These are phyloP conservation scores for Drosophila tropicalis DNA, from an alignment of 1,140 invertebrate genomes.

Conservation along the genomic window DNA sequence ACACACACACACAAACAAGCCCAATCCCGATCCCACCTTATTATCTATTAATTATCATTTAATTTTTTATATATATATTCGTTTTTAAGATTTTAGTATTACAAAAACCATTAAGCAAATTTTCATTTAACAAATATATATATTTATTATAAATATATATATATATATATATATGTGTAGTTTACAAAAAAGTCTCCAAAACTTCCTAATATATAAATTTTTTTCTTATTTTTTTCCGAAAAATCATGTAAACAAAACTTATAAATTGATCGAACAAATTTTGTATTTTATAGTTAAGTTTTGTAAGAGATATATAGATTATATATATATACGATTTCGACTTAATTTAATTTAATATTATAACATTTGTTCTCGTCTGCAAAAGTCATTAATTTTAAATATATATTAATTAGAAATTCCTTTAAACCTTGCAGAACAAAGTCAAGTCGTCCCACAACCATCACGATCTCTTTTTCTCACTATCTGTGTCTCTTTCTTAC, in stretches of 20 bases:
- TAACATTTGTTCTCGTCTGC: not conserved
- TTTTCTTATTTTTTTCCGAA: slow-evolving; percentile 12
- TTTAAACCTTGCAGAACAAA: too few species aligned
- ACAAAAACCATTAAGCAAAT: not conserved
- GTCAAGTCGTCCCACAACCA: too few species aligned
- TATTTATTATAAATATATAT: slow-evolving; percentile 13
- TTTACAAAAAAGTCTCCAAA: slow-evolving; percentile 18
- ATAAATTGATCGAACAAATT: slow-evolving; percentile 6
- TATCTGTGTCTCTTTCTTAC: too few species aligned
- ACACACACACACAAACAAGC: too few species aligned
- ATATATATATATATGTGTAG: slow-evolving; percentile 2
- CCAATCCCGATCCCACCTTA: not conserved
- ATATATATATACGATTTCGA: too few species aligned
- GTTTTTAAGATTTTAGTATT: slow-evolving; percentile 29
- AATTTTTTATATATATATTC: slow-evolving; percentile 33
- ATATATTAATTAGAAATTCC: too few species aligned
- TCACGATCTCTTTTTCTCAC: too few species aligned
- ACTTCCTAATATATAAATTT: not conserved
- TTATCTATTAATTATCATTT: not conserved
- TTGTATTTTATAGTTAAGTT: not conserved
- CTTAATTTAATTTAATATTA: not conserved
- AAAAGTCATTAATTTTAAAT: slow-evolving; percentile 10
- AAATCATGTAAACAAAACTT: slow-evolving; percentile 14
- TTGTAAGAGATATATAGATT: too few species aligned
- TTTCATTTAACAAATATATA: slow-evolving; percentile 9